These are phyloP conservation scores for Andrena dorsata DNA, from an alignment of 2,888 invertebrate species.

Conservation along the genomic window DNA sequence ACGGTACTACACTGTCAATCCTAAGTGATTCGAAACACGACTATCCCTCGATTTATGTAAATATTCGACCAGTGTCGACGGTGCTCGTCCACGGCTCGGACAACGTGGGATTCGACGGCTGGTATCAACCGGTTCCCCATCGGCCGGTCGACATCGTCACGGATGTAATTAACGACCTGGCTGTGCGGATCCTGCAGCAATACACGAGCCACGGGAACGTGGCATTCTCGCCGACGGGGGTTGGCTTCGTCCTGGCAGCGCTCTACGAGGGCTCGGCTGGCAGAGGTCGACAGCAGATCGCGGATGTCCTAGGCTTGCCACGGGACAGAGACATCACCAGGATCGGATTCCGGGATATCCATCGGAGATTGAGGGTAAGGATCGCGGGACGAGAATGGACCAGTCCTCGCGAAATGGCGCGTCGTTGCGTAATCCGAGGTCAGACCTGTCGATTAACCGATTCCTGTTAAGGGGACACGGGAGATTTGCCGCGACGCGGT, in stretches of 20 bases:
- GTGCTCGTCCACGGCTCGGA: slow-evolving; percentile 65
- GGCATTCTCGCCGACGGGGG: slow-evolving; percentile 93
- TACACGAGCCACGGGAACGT: slow-evolving; percentile 87
- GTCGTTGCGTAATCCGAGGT: slow-evolving; percentile 1
- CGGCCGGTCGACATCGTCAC: slow-evolving; percentile 91
- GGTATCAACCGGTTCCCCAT: slow-evolving; percentile 70
- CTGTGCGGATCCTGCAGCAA: slow-evolving; percentile 84
- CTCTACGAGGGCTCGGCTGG: slow-evolving; percentile 92
- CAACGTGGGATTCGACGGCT: slow-evolving; percentile 61
- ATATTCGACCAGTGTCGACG: slow-evolving; percentile 63
- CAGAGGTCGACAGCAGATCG: slow-evolving; percentile 90
- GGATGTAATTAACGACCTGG: slow-evolving; percentile 91
- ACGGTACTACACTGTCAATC: no score
- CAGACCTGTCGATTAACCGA: background rate
- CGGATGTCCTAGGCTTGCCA: slow-evolving; percentile 90
- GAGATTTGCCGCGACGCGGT: slow-evolving; percentile 8
- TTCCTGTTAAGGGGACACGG: slow-evolving; percentile 17
- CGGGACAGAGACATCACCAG: slow-evolving; percentile 90
- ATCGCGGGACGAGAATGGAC: background rate
- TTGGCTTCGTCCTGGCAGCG: slow-evolving; percentile 92
- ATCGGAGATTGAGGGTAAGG: slow-evolving; percentile 92
- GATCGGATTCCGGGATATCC: slow-evolving; percentile 93
- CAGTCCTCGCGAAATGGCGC: background rate
- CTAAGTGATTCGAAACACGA: background rate
- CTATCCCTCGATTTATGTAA: background rate